phyloP scores from a whole-genome alignment of 2,888 invertebrate genomes.

The Germaria angustata region DNA sequence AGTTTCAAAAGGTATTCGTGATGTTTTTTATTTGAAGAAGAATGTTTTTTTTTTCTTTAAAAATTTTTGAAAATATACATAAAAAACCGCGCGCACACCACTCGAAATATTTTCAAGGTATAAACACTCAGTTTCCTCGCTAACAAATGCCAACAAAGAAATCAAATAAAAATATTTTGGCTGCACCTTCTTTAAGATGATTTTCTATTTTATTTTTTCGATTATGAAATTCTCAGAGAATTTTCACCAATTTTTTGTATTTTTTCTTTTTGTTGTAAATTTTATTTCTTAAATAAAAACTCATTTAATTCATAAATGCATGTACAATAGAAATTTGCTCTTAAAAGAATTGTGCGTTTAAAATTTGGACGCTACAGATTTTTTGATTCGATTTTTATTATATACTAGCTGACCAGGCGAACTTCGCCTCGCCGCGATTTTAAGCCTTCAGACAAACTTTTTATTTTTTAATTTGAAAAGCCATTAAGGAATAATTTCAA shows the following conservation, averaged over 20 bases:
- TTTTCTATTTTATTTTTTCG: slow-evolving; percentile 29
- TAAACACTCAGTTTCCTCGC: slow-evolving; percentile 56
- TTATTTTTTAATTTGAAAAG: too few species aligned
- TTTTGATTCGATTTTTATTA: too few species aligned
- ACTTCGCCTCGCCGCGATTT: too few species aligned
- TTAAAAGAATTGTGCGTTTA: too few species aligned
- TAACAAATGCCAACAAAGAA: slow-evolving; percentile 55
- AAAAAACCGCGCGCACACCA: slow-evolving; percentile 38
- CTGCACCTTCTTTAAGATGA: slow-evolving; percentile 56
- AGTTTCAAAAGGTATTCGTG: slow-evolving; percentile 20
- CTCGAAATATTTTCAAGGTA: slow-evolving; percentile 59
- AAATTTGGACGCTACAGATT: too few species aligned
- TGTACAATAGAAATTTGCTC: not conserved
- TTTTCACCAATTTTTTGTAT: slow-evolving; percentile 3
- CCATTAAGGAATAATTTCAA: too few species aligned
- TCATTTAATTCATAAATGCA: not conserved
- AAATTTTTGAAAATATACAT: slow-evolving; percentile 23
- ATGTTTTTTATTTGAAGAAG: too few species aligned
- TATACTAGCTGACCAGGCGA: too few species aligned
- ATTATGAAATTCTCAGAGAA: slow-evolving; percentile 20
- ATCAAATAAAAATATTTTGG: slow-evolving; percentile 45
- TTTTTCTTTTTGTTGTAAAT: not conserved
- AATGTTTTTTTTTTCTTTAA: slow-evolving; percentile 20
- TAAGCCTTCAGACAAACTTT: too few species aligned
- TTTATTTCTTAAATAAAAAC: slow-evolving; percentile 15